Conservation (phyloP, 2,797 vertebrate species). For the Leptoclinus maculatus region DNA sequence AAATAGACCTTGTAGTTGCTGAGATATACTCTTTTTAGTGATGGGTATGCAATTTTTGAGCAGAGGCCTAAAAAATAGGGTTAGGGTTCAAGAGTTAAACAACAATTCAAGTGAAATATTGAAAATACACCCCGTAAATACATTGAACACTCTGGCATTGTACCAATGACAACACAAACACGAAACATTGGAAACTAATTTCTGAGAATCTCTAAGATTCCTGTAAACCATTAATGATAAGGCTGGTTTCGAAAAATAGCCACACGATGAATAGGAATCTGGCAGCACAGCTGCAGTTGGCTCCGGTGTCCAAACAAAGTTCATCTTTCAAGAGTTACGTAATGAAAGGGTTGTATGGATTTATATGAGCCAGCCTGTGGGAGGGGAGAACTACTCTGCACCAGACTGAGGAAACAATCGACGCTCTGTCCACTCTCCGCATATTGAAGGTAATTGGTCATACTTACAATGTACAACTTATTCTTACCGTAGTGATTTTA, state of each 20-base stretch:
- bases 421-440: background rate
- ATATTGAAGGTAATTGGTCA: constrained; percentile 17
- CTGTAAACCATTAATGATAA: too few species aligned
- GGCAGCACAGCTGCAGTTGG: background rate
- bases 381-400: background rate
- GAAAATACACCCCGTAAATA: too few species aligned
- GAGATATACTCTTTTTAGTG: too few species aligned
- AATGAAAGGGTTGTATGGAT: background rate
- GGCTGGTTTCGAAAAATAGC: background rate
- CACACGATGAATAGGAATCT: background rate
- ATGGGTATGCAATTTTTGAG: too few species aligned
- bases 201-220: too few species aligned
- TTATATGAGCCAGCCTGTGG: background rate
- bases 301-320: constrained; percentile 1
- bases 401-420: background rate
- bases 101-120: constrained; percentile 23
- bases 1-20: too few species aligned
- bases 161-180: too few species aligned
- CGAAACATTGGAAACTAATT: too few species aligned
- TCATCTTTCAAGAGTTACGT: constrained; percentile 8
- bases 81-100: constrained; percentile 8
- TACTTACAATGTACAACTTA: background rate
- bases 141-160: too few species aligned
- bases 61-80: too few species aligned
- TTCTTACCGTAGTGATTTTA: background rate